Base-by-base conservation (phyloP, 2,888 invertebrate genomes). In the Calliopum simillimum region DNA sequence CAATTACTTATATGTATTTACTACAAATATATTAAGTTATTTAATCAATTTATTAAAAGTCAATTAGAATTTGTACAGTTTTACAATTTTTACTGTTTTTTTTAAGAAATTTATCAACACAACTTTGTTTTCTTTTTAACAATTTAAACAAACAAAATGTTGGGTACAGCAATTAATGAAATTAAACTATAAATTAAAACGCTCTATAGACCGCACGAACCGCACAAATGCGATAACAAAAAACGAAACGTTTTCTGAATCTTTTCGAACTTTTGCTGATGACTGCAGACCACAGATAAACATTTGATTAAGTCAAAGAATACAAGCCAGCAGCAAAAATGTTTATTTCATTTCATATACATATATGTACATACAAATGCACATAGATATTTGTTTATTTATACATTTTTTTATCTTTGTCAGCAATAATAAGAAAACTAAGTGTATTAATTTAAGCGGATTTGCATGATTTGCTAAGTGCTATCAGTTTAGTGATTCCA, bases 201-300 rank as follows among this genome's bases (percentile, higher is more conserved):
- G 59, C 41, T 11, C n/a, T n/a, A n/a, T n/a, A 16, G 59, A 19
- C 44, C 59, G 59, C 19, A 59, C 59, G 44, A 59, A 41, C 4
- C 3, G 43, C 59, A 33, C 33, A 59, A 59, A 19, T 59, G 44
- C 59, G 44, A 59, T 59, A 59, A 59, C 59, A 59, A 59, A 33
- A 59, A 41, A 59, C 53, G 53, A 55, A 55, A 19, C 19, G 21
- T 12, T 59, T 21, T 6, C n/a, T 23, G 2, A 41, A 58, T 14
- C 14, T 21, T 41, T 58, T 41, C 56, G 33, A 58, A 58, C 56
- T 53, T n/a, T 53, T 53, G 23, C 53, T 53, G 53, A 53, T 53
- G 53, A 53, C 23, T 53, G 21, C 23, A 53, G 53, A n/a, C 53
- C 23, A 19, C 53, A 21, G 44, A 61, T 44, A 19, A 61, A 23